phyloP scores from a whole-genome alignment of 1,140 invertebrate genomes.

The Dolichoris vasculosae region DNA sequence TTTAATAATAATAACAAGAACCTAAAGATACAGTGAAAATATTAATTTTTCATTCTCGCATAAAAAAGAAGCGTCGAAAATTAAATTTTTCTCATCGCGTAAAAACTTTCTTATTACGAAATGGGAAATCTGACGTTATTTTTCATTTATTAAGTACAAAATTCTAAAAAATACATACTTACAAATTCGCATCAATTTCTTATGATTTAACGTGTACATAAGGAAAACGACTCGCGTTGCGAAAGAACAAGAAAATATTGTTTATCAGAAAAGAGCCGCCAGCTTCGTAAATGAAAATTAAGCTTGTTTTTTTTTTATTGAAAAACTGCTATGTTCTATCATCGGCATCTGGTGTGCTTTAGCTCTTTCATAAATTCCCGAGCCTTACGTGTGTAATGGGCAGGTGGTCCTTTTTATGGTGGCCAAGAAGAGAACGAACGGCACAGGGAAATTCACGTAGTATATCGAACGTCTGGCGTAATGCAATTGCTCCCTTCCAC shows the following conservation, averaged over 20 bases:
- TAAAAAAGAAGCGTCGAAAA: neutral
- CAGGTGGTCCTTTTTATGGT: constrained; percentile 36
- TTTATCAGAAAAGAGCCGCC: neutral
- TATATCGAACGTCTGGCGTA: constrained; percentile 21
- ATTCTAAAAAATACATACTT: constrained; percentile 27
- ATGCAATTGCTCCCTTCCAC: constrained; percentile 38
- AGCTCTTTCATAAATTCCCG: constrained; percentile 20
- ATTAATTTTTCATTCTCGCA: neutral
- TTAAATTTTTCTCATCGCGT: neutral
- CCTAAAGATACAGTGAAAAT: neutral
- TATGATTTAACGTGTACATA: neutral
- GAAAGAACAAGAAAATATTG: neutral
- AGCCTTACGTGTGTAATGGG: constrained; percentile 33
- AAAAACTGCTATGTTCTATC: constrained; percentile 37
- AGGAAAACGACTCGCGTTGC: neutral
- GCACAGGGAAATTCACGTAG: neutral
- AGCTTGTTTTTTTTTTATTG: neutral
- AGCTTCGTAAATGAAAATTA: neutral
- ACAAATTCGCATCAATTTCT: neutral
- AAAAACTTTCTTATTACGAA: neutral
- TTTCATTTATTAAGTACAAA: constrained; percentile 47
- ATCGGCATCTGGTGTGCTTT: constrained; percentile 11
- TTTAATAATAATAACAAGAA: neutral
- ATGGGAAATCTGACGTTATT: neutral
- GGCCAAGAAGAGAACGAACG: neutral